Percentiles rank a stretch among this genome's conserved stretches.
Evolutionary conservation across 2,888 invertebrate genomes (phyloP).

Genomic region (Scaptomyza cyrtandrae): DNA sequence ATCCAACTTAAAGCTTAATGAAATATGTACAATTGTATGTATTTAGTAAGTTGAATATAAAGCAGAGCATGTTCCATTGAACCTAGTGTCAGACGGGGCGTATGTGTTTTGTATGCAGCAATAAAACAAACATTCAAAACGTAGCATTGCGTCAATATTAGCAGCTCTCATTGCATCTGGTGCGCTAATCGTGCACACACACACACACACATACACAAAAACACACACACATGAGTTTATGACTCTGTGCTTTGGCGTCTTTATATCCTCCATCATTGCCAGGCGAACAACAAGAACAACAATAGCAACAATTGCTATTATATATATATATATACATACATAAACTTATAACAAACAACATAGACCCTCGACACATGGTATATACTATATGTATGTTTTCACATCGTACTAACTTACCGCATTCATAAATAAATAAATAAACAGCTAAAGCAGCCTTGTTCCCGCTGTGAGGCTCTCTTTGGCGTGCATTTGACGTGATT

Average conservation of each 20-base stretch:
- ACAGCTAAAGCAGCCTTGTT: slow-evolving; percentile 23
- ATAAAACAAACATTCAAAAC: too few species aligned
- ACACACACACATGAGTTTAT: not conserved
- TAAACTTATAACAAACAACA: slow-evolving; percentile 14
- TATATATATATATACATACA: slow-evolving; percentile 21
- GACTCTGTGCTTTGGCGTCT: slow-evolving; percentile 36
- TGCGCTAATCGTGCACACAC: slow-evolving; percentile 20
- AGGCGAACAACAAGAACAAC: slow-evolving; percentile 28
- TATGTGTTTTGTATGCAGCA: slow-evolving; percentile 55
- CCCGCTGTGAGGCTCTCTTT: slow-evolving; percentile 18
- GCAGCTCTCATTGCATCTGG: slow-evolving; percentile 53
- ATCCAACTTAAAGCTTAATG: slow-evolving; percentile 5
- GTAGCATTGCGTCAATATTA: slow-evolving; percentile 38
- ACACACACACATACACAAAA: slow-evolving; percentile 11
- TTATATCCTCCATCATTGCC: slow-evolving; percentile 69
- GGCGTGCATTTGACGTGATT: slow-evolving; percentile 65
- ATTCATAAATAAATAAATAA: slow-evolving; percentile 71
- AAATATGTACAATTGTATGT: slow-evolving; percentile 21
- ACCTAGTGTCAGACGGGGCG: slow-evolving; percentile 60
- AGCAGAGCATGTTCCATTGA: slow-evolving; percentile 49
- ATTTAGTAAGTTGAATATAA: not conserved
- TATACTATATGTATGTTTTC: not conserved
- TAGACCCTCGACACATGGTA: not conserved
- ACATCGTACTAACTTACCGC: slow-evolving; percentile 36
- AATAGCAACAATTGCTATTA: slow-evolving; percentile 35